A percentile compares a stretch with the other conserved stretches of the same genome.
Evolutionary conservation across 2,113 vertebrate genomes (phyloP).

Genomic region (Rhombomys opimus): DNA sequence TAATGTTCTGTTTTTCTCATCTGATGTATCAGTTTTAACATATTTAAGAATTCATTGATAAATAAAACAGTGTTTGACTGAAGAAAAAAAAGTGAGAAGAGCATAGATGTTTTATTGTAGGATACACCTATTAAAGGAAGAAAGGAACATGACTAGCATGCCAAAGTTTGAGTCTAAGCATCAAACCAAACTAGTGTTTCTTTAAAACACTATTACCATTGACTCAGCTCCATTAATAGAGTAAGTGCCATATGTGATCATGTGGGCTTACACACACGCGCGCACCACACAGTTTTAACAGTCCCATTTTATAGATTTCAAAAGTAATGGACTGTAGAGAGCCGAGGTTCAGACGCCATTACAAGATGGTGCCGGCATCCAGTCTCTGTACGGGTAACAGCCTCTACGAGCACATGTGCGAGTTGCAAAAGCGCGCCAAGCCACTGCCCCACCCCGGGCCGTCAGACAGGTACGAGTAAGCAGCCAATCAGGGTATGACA

Average conservation of each 20-base stretch:
- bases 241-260: too few species aligned
- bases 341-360: too few species aligned
- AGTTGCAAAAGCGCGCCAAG: too few species aligned
- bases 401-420: too few species aligned
- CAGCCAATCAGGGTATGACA: too few species aligned
- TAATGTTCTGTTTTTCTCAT: neutral
- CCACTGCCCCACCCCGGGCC: too few species aligned
- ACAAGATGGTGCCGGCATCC: too few species aligned
- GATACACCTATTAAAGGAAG: neutral
- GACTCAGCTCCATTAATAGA: neutral
- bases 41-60: conserved; percentile 20
- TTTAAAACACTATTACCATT: neutral
- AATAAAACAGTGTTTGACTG: neutral
- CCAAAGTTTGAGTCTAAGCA: neutral
- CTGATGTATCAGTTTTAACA: neutral
- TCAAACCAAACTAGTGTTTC: neutral
- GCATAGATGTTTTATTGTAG: neutral
- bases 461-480: too few species aligned
- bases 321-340: neutral
- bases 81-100: neutral
- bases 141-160: neutral
- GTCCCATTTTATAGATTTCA: neutral
- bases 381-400: too few species aligned
- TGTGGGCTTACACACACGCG: too few species aligned
- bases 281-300: neutral